Evolutionary conservation across 2,888 invertebrate genomes (phyloP), one percentile per base, ranked within the genome.

Genomic region (Tenthredo mesomela): DNA sequence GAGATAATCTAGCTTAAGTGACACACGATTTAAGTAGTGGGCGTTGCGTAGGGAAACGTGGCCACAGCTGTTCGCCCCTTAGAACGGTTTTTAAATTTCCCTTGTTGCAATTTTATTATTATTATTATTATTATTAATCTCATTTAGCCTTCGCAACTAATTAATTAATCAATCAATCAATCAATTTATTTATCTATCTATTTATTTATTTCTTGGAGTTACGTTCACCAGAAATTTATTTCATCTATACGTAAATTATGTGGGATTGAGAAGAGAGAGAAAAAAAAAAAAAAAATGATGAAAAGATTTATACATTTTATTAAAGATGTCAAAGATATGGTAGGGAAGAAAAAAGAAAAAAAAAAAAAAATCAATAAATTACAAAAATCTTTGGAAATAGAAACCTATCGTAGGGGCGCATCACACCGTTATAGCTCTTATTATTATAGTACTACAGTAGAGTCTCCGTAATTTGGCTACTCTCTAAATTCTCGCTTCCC

Each of bases 401-500:
- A 87, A 86, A 87, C 84, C 85, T 87, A 86, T 86, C 82, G 87
- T 84, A 88, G 91, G 88, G 90, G 89, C 88, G 89, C 89, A 89
- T 90, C 90, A 90, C 91, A 89, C 89, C 91, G 90, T 92, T 92
- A 90, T 91, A 91, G 91, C 88, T 92, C 90, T 90, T 91, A 91
- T 90, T 89, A 90, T 89, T 89, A 91, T 91, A 90, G 90, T 89
- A 87, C 75, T 65, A n/a, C n/a, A n/a, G n/a, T n/a, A n/a, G n/a
- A n/a, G n/a, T n/a, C n/a, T n/a, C n/a, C n/a, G n/a, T n/a, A n/a
- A n/a, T n/a, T n/a, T n/a, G n/a, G n/a, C n/a, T n/a, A n/a, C n/a
- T n/a, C n/a, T n/a, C n/a, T n/a, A n/a, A n/a, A n/a, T n/a, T n/a
- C n/a, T n/a, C n/a, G n/a, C n/a, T n/a, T n/a, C n/a, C n/a, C n/a